Conservation (phyloP, 2,113 vertebrate genomes). For the Seriola dumerili region DNA sequence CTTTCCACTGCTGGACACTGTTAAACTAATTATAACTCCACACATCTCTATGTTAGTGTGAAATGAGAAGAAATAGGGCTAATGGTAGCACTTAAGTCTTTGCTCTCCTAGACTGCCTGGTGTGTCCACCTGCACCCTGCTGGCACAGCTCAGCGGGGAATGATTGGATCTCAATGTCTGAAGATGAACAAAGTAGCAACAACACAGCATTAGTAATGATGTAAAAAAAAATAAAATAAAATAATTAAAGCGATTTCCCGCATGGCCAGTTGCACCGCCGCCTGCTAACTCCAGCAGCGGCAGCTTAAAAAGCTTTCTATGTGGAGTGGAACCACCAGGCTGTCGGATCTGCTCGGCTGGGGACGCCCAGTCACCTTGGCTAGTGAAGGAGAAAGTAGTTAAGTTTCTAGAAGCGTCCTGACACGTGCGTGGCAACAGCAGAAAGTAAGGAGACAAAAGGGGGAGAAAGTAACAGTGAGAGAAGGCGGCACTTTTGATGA, state of each 20-base stretch:
- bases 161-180: constrained; percentile 36
- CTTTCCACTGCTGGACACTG: neutral
- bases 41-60: neutral
- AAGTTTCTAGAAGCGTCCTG: constrained; percentile 13
- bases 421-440: constrained; percentile 9
- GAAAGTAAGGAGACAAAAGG: neutral
- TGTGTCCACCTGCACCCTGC: constrained; percentile 38
- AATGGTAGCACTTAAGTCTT: constrained; percentile 2
- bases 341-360: constrained; percentile 51
- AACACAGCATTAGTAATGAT: constrained; percentile 26
- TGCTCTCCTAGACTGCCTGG: neutral
- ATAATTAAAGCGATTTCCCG: constrained; percentile 33
- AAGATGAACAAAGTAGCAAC: constrained; percentile 12
- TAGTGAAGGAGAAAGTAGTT: constrained; percentile 33
- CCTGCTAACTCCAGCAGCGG: constrained; percentile 21
- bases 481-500: constrained; percentile 42
- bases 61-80: neutral
- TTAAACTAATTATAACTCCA: constrained; percentile 15
- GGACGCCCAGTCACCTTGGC: constrained; percentile 65
- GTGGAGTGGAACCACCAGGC: constrained; percentile 26
- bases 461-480: neutral
- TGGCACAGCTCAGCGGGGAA: constrained; percentile 35
- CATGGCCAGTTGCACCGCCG: constrained; percentile 21
- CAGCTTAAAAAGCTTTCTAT: constrained; percentile 39
- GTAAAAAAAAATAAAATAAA: constrained; percentile 12